Conservation (phyloP, 2,113 vertebrate species). For the Calyptomena viridis region DNA sequence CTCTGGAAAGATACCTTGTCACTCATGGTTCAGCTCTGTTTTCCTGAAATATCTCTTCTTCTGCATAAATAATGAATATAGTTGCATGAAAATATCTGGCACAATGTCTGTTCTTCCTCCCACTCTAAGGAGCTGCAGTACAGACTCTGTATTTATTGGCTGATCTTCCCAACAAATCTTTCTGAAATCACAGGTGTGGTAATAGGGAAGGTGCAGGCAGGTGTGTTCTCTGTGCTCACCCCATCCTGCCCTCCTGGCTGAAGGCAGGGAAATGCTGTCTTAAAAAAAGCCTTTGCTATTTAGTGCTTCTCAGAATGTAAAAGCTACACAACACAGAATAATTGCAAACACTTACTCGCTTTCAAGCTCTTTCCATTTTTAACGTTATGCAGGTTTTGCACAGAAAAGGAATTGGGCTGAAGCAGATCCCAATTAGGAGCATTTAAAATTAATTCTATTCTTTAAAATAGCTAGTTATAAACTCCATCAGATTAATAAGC, state of each 20-base stretch:
- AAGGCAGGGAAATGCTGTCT: neutral
- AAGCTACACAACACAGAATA: neutral
- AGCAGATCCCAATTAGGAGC: neutral
- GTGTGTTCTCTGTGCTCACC: neutral
- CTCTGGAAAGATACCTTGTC: slow-evolving; percentile 71
- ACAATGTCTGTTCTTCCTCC: slow-evolving; percentile 39
- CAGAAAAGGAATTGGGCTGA: neutral
- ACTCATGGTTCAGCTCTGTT: slow-evolving; percentile 65
- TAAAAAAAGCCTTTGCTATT: neutral
- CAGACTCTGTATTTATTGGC: slow-evolving; percentile 41
- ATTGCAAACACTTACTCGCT: neutral
- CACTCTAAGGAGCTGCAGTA: slow-evolving; percentile 35
- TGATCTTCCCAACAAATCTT: slow-evolving; percentile 27
- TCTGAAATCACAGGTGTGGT: slow-evolving; percentile 35
- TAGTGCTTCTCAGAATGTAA: neutral
- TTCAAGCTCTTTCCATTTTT: neutral
- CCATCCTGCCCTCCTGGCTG: neutral
- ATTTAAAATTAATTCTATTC: neutral
- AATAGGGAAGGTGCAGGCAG: neutral
- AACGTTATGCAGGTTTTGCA: neutral
- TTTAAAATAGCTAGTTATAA: neutral
- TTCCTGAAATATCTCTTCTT: slow-evolving; percentile 74
- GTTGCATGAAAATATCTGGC: slow-evolving; percentile 57
- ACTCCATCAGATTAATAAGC: neutral
- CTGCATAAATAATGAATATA: slow-evolving; percentile 75